Conservation (phyloP, 2,888 invertebrate species). For the Achlya flavicornis region DNA sequence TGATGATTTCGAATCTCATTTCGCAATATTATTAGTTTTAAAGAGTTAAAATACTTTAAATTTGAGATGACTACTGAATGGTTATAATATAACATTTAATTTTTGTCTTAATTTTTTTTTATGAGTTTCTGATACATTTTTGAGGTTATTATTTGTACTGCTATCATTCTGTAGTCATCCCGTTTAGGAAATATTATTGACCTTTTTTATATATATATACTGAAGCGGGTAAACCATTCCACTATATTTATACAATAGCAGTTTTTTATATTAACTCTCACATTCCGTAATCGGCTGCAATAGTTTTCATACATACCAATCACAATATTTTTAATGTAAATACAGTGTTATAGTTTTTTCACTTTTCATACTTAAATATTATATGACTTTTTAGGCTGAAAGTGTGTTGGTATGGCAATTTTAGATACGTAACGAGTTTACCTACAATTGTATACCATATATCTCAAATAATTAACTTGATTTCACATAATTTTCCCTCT, state of each 20-base stretch:
- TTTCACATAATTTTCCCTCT: neutral
- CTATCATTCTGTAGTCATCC: neutral
- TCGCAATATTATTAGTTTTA: conserved; percentile 48
- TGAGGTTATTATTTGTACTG: no score
- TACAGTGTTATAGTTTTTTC: conserved; percentile 30
- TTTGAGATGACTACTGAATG: conserved; percentile 23
- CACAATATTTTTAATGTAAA: conserved; percentile 43
- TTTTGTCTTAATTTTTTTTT: no score
- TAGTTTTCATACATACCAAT: conserved; percentile 56
- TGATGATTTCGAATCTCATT: conserved; percentile 61
- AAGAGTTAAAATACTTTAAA: conserved; percentile 22
- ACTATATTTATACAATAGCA: conserved; percentile 44
- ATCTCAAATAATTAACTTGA: neutral
- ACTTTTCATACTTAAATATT: neutral
- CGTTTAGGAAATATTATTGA: neutral
- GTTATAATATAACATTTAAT: neutral
- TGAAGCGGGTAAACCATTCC: conserved; percentile 66
- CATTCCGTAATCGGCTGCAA: conserved; percentile 75
- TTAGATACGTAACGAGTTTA: neutral
- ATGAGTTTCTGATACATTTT: no score
- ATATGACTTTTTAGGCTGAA: neutral
- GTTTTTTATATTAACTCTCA: conserved; percentile 44
- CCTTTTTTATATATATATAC: conserved; percentile 21
- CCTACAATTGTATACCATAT: neutral
- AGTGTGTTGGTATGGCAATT: neutral